These are phyloP conservation scores for Mormyrus lacerda DNA, from an alignment of 2,113 vertebrate genomes.

Conservation along the genomic window DNA sequence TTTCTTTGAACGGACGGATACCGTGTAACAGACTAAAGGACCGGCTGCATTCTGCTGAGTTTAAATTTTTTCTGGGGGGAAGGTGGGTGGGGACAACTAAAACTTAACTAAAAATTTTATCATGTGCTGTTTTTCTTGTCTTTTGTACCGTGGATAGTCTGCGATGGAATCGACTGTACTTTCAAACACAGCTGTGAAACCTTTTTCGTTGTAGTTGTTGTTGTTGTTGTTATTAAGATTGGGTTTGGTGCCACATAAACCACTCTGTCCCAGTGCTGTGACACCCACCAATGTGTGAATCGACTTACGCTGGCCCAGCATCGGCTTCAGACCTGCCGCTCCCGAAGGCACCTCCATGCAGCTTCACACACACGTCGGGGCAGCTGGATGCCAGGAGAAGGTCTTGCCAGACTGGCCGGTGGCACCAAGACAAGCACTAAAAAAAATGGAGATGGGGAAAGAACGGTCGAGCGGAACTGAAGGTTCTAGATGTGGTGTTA, in stretches of 20 bases:
- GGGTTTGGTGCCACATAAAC: background rate
- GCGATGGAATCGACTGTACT: slow-evolving; percentile 1
- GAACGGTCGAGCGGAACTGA: background rate
- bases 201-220: background rate
- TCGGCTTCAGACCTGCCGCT: background rate
- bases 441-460: background rate
- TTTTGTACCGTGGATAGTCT: background rate
- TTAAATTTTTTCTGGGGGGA: background rate
- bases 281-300: background rate
- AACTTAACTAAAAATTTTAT: background rate
- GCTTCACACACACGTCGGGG: background rate
- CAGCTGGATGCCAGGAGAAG: background rate
- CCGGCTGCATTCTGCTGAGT: background rate
- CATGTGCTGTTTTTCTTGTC: background rate
- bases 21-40: background rate
- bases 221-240: background rate
- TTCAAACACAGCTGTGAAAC: background rate
- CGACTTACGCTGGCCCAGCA: background rate
- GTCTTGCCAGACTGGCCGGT: background rate
- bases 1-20: background rate
- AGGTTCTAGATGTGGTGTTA: background rate
- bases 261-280: background rate
- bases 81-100: background rate
- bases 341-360: background rate
- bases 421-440: background rate